Base-by-base conservation (phyloP, 2,113 vertebrate genomes). In the Psittacula cyanocephala region DNA sequence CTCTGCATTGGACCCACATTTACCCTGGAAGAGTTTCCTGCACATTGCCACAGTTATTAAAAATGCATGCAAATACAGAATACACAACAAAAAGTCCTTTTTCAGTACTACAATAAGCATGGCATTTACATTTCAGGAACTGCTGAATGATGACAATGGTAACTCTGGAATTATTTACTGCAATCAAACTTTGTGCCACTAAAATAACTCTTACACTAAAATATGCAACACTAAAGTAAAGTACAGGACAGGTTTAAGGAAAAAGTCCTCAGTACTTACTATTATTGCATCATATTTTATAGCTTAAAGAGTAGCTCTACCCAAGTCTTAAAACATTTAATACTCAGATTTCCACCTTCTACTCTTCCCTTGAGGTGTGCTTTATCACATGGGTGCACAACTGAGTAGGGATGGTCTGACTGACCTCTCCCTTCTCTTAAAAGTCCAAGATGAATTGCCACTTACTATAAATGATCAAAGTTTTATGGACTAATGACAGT, bases 401-500 rank as follows among this genome's bases (percentile, higher is more conserved):
- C 31, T 46, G 63, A 68, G 55, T n/a, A 57, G 74, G 55, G 80
- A 86, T 81, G 80, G 52, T 81, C 86, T 65, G 31, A 70, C 33
- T 94, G 95, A 91, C 86, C 95, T 96, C 95, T 93, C 69, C 13
- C 24, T 95, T 91, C 93, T 79, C 90, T 93, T 92, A 84, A 79
- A 91, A 95, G 77, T 81, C 76, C 52, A 86, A 84, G 57, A 95
- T 95, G 65, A 91, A 94, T 97, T 94, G 69, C 70, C 62, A 84
- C 80, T 94, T 94, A 86, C 80, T 96, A 94, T 94, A 94, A 97
- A 89, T 84, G 88, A 93, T 72, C 76, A 75, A 94, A 90, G 82
- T 91, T 96, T 95, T 94, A 94, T 94, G 69, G 86, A 94, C 93
- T 96, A 97, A 96, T 86, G 93, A 84, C 88, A 91, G 86, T 90